phyloP scores from a whole-genome alignment of 2,888 invertebrate genomes.

The Habrosyne pyritoides region DNA sequence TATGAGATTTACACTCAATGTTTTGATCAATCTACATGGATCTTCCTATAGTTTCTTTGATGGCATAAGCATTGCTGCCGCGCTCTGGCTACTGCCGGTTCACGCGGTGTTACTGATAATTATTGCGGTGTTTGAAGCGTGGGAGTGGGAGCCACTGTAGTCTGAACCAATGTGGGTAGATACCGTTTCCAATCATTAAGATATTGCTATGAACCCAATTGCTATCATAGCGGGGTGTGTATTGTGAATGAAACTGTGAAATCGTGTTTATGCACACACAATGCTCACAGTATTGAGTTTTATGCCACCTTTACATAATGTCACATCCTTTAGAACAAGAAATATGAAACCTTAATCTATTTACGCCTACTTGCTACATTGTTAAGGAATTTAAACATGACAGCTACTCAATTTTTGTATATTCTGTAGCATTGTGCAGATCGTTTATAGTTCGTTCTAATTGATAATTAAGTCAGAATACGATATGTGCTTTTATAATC shows the following conservation, averaged over 20 bases:
- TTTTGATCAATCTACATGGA: neutral
- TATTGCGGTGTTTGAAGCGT: constrained; percentile 10
- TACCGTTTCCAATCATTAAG: constrained; percentile 26
- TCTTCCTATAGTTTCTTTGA: neutral
- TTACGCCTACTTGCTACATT: too few species aligned
- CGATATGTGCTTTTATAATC: too few species aligned
- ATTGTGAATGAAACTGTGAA: neutral
- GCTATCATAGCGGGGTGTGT: neutral
- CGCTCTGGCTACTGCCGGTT: neutral
- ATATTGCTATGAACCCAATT: constrained; percentile 18
- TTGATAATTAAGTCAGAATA: too few species aligned
- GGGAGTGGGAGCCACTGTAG: constrained; percentile 14
- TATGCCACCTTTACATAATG: too few species aligned
- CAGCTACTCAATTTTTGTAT: too few species aligned
- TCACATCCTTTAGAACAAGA: too few species aligned
- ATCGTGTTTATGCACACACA: neutral
- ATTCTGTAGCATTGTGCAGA: too few species aligned
- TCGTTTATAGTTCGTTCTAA: too few species aligned
- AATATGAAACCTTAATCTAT: too few species aligned
- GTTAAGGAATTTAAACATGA: too few species aligned
- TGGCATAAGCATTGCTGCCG: neutral
- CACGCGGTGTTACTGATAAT: constrained; percentile 6
- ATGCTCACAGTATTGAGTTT: too few species aligned
- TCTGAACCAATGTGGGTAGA: constrained; percentile 14
- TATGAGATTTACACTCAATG: neutral